Base-by-base conservation (phyloP, 2,888 invertebrate species). In the Oscheius onirici region DNA sequence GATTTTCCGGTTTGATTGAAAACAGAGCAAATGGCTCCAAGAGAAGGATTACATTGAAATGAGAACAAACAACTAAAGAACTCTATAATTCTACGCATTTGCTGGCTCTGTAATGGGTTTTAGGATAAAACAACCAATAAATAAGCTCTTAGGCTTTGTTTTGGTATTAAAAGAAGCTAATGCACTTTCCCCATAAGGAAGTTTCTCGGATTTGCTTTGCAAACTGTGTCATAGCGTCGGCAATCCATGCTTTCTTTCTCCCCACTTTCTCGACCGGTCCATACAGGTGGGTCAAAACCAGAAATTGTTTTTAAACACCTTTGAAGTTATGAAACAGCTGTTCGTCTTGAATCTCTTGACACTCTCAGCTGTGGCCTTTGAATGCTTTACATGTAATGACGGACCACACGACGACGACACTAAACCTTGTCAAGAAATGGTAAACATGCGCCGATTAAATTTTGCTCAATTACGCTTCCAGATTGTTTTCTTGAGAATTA, bases 371-470 rank as follows among this genome's bases (percentile, higher is more conserved):
- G 34, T 34, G 57, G 74, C 76, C 6, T 84, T 85, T 68, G 75
- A 83, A 65, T 85, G 85, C 72, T 84, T 66, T 73, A 79, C 83
- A 0, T 85, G 85, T 65, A 85, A 85, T 71, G 58, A 58, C 34
- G 66, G 52, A 22, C 52, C 52, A 6, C 41, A 54, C 54, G 66
- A 66, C 43, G 66, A 66, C 41, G 66, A 66, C 49, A 76, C 74
- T 20, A 73, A 79, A 17, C 73, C 77, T 15, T 85, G 85, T 68
- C 68, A 77, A 20, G 84, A 85, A 55, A 66, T 75, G 71, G 81
- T 82, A 67, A 51, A 49, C 41, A 46, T 20, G n/a, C 20, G 15
- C 28, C 58, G 58, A 58, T 58, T 13, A 58, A 17, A 34, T 58
- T 58, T 34, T 28, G 24, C 20, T 34, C 58, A 52, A 52, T 52